Base-by-base conservation (phyloP, 2,888 invertebrate genomes). In the Drosophila limbata region DNA sequence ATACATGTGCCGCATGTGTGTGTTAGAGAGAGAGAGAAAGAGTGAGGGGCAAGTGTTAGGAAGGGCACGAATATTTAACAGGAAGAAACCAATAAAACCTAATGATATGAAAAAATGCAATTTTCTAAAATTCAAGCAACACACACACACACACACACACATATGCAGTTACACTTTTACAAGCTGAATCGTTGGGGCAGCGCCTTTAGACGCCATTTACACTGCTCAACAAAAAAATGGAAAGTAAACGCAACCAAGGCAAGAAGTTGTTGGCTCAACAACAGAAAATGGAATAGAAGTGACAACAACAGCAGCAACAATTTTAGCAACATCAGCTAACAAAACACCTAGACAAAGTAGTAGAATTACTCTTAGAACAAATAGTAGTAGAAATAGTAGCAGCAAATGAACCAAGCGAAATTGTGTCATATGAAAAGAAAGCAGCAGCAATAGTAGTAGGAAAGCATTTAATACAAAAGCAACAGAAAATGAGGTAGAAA, bases 71-170 rank as follows among this genome's bases (percentile, higher is more conserved):
- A 86, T 88, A 89, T 86, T 86, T 86, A 91, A 89, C 90, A 91
- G 90, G 90, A 90, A 90, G 90, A 90, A 89, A 88, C 91, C 90
- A 90, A 91, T 91, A 91, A 91, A 91, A 91, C 91, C 90, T 91
- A 91, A 91, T 91, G 90, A 91, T 91, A 91, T 91, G 90, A 91
- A 91, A 91, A 90, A 89, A 90, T 90, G 88, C 90, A 90, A 90
- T 89, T 89, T 90, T 87, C 86, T 88, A 79, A 84, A 84, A 81
- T 79, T 84, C 80, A 75, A 75, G 37, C 69, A 79, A 62, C 61
- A 69, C 70, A 65, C 53, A 48, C 63, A 65, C 52, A 66, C 57
- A 64, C 62, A 61, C 68, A 68, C 48, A 71, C 39, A 69, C 52
- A 45, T 52, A 69, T 63, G 62, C 64, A 65, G 45, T 47, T 47